These are phyloP conservation scores for Achatina immaculata DNA, from an alignment of 1,140 invertebrate genomes.

Conservation along the genomic window DNA sequence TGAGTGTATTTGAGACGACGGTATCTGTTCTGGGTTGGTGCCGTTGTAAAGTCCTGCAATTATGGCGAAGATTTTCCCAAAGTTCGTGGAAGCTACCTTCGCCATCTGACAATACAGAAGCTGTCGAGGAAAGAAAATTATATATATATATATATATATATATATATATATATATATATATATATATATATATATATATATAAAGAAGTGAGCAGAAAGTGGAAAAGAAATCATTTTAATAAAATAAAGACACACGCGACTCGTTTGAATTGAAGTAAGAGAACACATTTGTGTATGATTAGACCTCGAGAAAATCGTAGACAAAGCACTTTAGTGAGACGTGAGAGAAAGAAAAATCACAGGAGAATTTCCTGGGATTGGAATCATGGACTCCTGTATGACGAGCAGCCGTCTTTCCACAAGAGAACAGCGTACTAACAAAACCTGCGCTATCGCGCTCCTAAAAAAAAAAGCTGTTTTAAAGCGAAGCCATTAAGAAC, in stretches of 20 bases:
- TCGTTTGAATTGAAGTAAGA: not conserved
- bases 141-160: not conserved
- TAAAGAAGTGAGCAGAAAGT: not conserved
- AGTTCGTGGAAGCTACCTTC: constrained; percentile 94
- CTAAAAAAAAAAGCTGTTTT: too few species aligned
- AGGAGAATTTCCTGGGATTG: too few species aligned
- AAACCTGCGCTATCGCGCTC: not conserved
- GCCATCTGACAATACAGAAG: constrained; percentile 92
- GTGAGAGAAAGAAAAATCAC: too few species aligned
- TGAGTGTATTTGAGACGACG: constrained; percentile 43
- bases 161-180: not conserved
- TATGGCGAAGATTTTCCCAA: constrained; percentile 90
- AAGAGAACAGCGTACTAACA: too few species aligned
- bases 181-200: not conserved
- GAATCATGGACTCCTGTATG: too few species aligned
- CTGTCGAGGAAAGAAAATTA: constrained; percentile 67
- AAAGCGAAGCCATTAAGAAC: too few species aligned
- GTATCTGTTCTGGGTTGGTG: constrained; percentile 44
- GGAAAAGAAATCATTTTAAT: not conserved
- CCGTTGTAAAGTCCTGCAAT: constrained; percentile 74
- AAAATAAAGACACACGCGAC: not conserved
- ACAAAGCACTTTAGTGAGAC: too few species aligned
- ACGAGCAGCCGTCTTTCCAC: too few species aligned
- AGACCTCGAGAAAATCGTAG: too few species aligned
- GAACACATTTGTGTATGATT: too few species aligned